Conservation (phyloP, 2,888 invertebrate species). For the Phragmatobia fuliginosa region DNA sequence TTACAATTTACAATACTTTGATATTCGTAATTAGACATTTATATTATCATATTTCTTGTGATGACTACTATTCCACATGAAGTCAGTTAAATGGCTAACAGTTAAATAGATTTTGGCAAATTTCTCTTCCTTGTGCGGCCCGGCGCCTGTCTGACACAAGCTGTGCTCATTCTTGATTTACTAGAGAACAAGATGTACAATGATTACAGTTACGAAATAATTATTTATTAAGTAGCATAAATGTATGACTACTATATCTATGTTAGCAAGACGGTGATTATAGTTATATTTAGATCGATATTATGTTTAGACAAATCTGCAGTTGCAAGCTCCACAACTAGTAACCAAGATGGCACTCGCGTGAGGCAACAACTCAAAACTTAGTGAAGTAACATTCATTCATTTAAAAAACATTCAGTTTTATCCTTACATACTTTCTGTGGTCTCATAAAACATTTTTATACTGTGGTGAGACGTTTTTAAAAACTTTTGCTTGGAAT, state of each 20-base stretch:
- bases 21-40: no score
- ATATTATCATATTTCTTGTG: no score
- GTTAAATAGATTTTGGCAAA: background rate
- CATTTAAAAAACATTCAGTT: conserved; percentile 38
- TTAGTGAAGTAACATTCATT: conserved; percentile 27
- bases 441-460: conserved; percentile 27
- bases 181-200: background rate
- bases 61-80: no score
- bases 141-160: background rate
- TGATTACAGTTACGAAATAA: background rate
- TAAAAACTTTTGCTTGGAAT: conserved; percentile 17
- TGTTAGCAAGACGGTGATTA: no score
- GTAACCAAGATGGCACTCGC: conserved; percentile 26
- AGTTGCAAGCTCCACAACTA: conserved; percentile 17
- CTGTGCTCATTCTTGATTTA: background rate
- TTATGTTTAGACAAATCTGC: no score
- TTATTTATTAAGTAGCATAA: no score
- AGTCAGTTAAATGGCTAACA: background rate
- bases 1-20: no score
- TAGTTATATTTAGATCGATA: no score
- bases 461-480: conserved; percentile 9
- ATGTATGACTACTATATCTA: no score
- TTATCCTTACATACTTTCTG: conserved; percentile 27
- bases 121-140: background rate
- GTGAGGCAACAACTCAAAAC: conserved; percentile 30